Evolutionary conservation across 2,888 invertebrate genomes (phyloP).

Genomic region (Strigamia transsilvanica): DNA sequence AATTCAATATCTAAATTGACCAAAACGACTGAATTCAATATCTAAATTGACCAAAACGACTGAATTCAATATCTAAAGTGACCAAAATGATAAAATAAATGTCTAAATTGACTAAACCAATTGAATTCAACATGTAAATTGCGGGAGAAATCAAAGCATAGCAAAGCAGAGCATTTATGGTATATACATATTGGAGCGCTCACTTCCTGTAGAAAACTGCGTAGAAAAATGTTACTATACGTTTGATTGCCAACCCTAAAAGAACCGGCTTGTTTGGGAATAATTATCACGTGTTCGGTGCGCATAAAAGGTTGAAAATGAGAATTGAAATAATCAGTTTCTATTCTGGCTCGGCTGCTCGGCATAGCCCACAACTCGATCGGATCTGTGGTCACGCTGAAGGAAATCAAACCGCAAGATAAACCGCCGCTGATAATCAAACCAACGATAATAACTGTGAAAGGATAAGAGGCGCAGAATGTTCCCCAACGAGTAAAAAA

Average conservation of each 20-base stretch:
- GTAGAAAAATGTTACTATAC: not conserved
- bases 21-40: too few species aligned
- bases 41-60: too few species aligned
- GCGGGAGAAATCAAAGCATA: too few species aligned
- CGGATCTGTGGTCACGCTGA: constrained; percentile 89
- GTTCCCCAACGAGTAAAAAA: constrained; percentile 84
- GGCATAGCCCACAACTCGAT: constrained; percentile 97
- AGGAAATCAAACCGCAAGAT: constrained; percentile 76
- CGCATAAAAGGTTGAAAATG: constrained; percentile 92
- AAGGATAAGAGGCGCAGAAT: constrained; percentile 59
- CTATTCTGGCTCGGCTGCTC: constrained; percentile 82
- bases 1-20: too few species aligned
- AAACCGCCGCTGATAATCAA: constrained; percentile 73
- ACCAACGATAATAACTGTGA: constrained; percentile 58
- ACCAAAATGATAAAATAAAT: too few species aligned
- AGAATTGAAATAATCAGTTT: constrained; percentile 88
- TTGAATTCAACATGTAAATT: too few species aligned
- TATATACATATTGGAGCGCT: too few species aligned
- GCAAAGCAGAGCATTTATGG: too few species aligned
- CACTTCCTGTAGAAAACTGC: not conserved
- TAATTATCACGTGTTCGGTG: constrained; percentile 91
- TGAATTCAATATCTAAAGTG: too few species aligned
- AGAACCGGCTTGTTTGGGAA: constrained; percentile 59
- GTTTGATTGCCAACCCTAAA: not conserved
- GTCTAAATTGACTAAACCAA: too few species aligned